Evolutionary conservation across 2,797 vertebrate species (phyloP).

Genomic region (Megalops cyprinoides): DNA sequence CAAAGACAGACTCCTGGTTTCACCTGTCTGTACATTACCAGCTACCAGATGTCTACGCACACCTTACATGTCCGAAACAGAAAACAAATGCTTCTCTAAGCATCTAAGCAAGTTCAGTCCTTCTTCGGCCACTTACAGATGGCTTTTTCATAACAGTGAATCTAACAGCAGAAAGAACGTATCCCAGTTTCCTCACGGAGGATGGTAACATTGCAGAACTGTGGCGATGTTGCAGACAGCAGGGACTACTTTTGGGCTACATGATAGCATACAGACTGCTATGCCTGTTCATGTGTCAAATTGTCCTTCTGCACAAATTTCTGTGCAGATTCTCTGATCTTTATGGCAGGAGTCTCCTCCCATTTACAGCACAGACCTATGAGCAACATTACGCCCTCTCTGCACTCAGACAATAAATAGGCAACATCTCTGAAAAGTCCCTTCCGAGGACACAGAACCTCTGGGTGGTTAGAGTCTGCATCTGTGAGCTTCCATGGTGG

Average conservation of each 20-base stretch:
- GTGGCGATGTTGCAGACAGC: slow-evolving; percentile 23
- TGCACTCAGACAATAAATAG: no score
- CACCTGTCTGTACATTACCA: no score
- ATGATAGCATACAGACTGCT: slow-evolving; percentile 56
- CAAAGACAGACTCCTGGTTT: no score
- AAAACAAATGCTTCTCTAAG: neutral
- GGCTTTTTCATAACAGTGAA: slow-evolving; percentile 75
- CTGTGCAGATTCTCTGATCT: no score
- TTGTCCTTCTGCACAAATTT: neutral
- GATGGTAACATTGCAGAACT: slow-evolving; percentile 75
- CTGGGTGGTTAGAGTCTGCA: neutral
- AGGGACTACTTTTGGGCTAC: slow-evolving; percentile 50
- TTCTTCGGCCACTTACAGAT: slow-evolving; percentile 79
- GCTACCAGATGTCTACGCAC: no score
- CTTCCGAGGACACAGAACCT: neutral
- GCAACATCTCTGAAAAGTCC: no score
- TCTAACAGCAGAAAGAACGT: slow-evolving; percentile 77
- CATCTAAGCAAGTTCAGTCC: slow-evolving; percentile 58
- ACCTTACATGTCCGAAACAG: no score
- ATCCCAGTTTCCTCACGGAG: slow-evolving; percentile 89
- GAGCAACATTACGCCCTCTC: no score
- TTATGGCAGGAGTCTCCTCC: no score
- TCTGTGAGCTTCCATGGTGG: no score
- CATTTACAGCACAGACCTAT: neutral
- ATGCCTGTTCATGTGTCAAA: slow-evolving; percentile 24